These are phyloP conservation scores for Pseudorasbora parva DNA, from an alignment of 2,113 vertebrate species.

Conservation along the genomic window DNA sequence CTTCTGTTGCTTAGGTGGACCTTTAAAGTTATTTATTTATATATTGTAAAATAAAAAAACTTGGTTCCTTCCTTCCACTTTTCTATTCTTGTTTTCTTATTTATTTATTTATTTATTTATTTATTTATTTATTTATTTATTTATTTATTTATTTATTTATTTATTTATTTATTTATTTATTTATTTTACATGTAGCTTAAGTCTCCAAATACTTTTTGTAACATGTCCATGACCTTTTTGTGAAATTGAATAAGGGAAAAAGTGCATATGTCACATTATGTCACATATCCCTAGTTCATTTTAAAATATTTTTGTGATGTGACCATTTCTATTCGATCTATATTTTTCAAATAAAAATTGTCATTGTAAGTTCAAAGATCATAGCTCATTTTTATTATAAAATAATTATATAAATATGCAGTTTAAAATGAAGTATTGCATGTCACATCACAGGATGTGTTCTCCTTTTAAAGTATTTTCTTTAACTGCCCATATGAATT, in stretches of 20 bases:
- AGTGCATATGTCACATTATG: too few species aligned
- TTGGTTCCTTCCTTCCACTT: background rate
- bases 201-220: background rate
- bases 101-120: too few species aligned
- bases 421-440: background rate
- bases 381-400: background rate
- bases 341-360: background rate
- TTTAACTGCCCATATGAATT: background rate
- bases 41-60: background rate
- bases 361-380: background rate
- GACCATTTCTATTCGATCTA: too few species aligned
- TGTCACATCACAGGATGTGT: background rate
- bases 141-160: too few species aligned
- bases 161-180: too few species aligned
- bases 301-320: background rate
- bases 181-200: background rate
- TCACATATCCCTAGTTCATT: too few species aligned
- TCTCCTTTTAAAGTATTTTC: too few species aligned
- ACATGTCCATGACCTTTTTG: background rate
- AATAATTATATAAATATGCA: background rate
- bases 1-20: constrained; percentile 36
- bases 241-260: background rate
- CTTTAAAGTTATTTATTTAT: constrained; percentile 54
- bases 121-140: too few species aligned
- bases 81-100: constrained; percentile 2